Evolutionary conservation across 1,140 invertebrate species (phyloP).

Genomic region (Magallana gigas): DNA sequence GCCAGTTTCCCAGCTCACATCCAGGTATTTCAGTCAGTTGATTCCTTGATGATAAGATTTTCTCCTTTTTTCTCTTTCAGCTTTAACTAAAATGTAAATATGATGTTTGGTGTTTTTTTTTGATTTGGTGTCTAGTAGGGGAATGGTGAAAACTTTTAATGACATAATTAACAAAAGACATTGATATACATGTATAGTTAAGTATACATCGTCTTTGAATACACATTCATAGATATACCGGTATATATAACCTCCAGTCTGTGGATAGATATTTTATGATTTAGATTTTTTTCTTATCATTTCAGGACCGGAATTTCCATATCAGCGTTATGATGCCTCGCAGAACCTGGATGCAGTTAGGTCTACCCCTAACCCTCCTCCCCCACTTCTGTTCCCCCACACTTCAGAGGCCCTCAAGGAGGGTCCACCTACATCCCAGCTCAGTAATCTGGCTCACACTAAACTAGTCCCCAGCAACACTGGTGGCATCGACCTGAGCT

Average conservation of each 20-base stretch:
- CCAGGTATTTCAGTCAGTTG: background rate
- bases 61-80: too few relatives aligned
- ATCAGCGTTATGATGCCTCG: slow-evolving; percentile 28
- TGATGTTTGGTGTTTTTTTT: background rate
- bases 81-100: too few relatives aligned
- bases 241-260: too few relatives aligned
- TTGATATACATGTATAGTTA: background rate
- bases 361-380: background rate
- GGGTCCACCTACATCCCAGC: background rate
- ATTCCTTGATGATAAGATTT: too few relatives aligned
- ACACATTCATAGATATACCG: too few relatives aligned
- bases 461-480: slow-evolving; percentile 8
- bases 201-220: too few relatives aligned
- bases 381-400: slow-evolving; percentile 2
- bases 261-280: too few relatives aligned
- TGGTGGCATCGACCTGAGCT: slow-evolving; percentile 20
- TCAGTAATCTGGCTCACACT: background rate
- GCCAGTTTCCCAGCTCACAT: background rate
- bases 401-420: slow-evolving; percentile 3
- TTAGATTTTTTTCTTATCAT: background rate
- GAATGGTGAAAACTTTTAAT: background rate
- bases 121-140: background rate
- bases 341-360: background rate
- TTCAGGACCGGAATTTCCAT: slow-evolving; percentile 7
- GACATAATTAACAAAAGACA: too few relatives aligned